A percentile compares a stretch with the other conserved stretches of the same genome.
Evolutionary conservation across 2,888 invertebrate genomes (phyloP).

Genomic region (Oscheius sp.): DNA sequence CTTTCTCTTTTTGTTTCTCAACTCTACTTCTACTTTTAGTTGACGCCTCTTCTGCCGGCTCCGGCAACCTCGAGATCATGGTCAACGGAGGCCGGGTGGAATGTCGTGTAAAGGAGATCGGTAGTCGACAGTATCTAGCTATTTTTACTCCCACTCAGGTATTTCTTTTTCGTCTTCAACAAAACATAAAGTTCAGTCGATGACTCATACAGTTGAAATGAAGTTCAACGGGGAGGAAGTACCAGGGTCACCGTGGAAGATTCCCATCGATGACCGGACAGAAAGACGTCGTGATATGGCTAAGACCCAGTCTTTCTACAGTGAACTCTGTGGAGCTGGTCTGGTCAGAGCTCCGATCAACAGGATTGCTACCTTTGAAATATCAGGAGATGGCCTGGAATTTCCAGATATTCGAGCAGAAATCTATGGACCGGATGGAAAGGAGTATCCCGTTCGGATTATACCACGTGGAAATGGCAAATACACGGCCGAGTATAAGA

Average conservation of each 20-base stretch:
- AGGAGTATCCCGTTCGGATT: slow-evolving; percentile 83
- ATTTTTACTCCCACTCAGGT: slow-evolving; percentile 88
- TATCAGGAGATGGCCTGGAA: slow-evolving; percentile 55
- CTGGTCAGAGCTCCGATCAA: slow-evolving; percentile 78
- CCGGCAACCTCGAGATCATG: slow-evolving; percentile 92
- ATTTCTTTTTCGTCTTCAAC: not conserved
- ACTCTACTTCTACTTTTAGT: slow-evolving; percentile 76
- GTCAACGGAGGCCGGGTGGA: slow-evolving; percentile 94
- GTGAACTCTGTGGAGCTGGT: slow-evolving; percentile 69
- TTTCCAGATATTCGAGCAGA: slow-evolving; percentile 53
- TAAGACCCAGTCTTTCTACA: slow-evolving; percentile 56
- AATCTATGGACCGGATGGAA: slow-evolving; percentile 80
- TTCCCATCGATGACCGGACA: slow-evolving; percentile 47
- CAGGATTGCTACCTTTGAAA: slow-evolving; percentile 56
- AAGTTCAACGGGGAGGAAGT: slow-evolving; percentile 80
- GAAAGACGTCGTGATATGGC: slow-evolving; percentile 50
- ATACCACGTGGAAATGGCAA: slow-evolving; percentile 84
- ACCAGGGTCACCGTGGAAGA: slow-evolving; percentile 51
- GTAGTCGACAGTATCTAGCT: slow-evolving; percentile 84
- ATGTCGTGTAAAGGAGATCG: slow-evolving; percentile 86
- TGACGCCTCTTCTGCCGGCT: slow-evolving; percentile 93
- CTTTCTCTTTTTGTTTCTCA: not conserved
- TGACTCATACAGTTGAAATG: slow-evolving; percentile 88
- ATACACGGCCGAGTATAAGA: slow-evolving; percentile 87
- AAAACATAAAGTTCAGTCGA: slow-evolving; percentile 75